A percentile compares a stretch with the other conserved stretches of the same genome.
phyloP scores from a whole-genome alignment of 2,888 invertebrate species.

The Mesorhabditis belari region DNA sequence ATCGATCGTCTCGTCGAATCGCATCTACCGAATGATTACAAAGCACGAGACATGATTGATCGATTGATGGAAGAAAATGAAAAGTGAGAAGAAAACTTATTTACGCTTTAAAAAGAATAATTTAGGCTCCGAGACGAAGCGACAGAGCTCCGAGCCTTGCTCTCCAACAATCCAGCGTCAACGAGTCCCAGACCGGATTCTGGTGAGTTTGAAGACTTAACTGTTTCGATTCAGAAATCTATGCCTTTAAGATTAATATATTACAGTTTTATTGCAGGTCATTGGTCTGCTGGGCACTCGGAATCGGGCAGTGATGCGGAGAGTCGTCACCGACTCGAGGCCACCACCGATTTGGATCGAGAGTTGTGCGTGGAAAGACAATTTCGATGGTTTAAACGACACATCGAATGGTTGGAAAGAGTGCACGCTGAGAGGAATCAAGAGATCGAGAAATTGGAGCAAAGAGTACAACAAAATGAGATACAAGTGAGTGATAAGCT shows the following conservation, averaged over 20 bases:
- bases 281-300: slow-evolving; percentile 29
- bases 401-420: slow-evolving; percentile 18
- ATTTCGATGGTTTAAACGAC: slow-evolving; percentile 6
- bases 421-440: slow-evolving; percentile 21
- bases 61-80: slow-evolving; percentile 36
- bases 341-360: slow-evolving; percentile 30
- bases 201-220: no score
- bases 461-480: no score
- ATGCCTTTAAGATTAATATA: no score
- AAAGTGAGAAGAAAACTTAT: no score
- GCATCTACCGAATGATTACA: slow-evolving; percentile 9
- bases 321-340: slow-evolving; percentile 9
- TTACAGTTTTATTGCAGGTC: no score
- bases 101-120: not conserved
- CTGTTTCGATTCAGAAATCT: not conserved
- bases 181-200: slow-evolving; percentile 35
- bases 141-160: not conserved
- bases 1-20: slow-evolving; percentile 21
- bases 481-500: no score
- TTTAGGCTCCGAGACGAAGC: not conserved
- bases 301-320: slow-evolving; percentile 7
- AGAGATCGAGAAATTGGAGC: slow-evolving; percentile 23
- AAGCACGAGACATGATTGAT: slow-evolving; percentile 24
- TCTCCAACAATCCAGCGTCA: not conserved
- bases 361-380: slow-evolving; percentile 33